Evolutionary conservation across 2,113 vertebrate species (phyloP), one percentile per base, ranked within the genome.

Genomic region (Chloroceryle aenea): DNA sequence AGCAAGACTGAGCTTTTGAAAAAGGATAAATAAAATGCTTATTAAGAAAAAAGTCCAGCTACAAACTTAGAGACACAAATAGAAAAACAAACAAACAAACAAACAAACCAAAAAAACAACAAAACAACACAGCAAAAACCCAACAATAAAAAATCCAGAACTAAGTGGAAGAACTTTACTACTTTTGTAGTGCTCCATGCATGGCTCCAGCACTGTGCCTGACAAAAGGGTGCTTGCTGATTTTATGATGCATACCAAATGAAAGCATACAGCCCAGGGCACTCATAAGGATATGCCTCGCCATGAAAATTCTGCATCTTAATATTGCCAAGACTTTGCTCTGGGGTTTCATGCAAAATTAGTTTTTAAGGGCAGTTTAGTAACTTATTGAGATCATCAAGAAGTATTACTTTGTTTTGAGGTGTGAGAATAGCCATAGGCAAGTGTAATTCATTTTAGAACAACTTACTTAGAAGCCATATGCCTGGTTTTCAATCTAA

Each of bases 191-290:
- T 12, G 84, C 95, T 95, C 87, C 87, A 12, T 71, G 93, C 61
- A 10, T 78, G 89, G 91, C 93, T 97, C 81, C 63, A 95, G 97
- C 91, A 40, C 84, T 36, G 94, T 90, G 97, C 97, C 98, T 98
- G 97, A 97, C 97, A 94, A 97, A 98, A 82, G 93, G 96, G 96
- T 95, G 91, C 96, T 98, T 95, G 93, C 95, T n/a, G 90, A 94
- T 89, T 98, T 99, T 98, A 98, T 98, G 98, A 97, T 94, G 98
- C 95, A 97, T 99, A 97, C 90, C 98, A 98, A 99, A 99, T 98
- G 97, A 98, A 87, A 81, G 90, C 85, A 69, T 88, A 93, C 93
- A 97, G 98, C 98, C 95, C 95, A 71, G 97, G 98, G 97, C 87
- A 94, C 94, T 96, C 94, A 95, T 97, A 98, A 97, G 95, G 97